A percentile compares a stretch with the other conserved stretches of the same genome.
phyloP scores from a whole-genome alignment of 2,888 invertebrate genomes.

The Elmis aenea region DNA sequence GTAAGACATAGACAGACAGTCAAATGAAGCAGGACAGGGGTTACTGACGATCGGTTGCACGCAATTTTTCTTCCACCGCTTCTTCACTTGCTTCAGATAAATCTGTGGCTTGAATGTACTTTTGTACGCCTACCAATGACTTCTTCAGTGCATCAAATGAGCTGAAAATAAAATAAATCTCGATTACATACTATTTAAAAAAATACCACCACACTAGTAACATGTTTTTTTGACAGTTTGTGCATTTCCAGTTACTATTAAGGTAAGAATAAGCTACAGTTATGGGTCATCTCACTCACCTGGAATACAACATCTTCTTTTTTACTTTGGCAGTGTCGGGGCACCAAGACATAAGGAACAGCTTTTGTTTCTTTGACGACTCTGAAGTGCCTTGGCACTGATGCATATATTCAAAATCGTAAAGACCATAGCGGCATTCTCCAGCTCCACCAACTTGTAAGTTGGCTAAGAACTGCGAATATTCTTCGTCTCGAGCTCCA shows the following conservation, averaged over 20 bases:
- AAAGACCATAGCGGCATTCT: slow-evolving; percentile 97
- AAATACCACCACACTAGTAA: neutral
- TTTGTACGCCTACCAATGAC: slow-evolving; percentile 92
- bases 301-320: slow-evolving; percentile 82
- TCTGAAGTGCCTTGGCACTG: slow-evolving; percentile 96
- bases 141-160: slow-evolving; percentile 98
- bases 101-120: slow-evolving; percentile 96
- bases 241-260: no score
- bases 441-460: slow-evolving; percentile 86
- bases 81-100: slow-evolving; percentile 90
- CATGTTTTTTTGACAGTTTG: no score
- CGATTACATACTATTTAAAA: slow-evolving; percentile 41
- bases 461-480: slow-evolving; percentile 90
- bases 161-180: slow-evolving; percentile 75
- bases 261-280: neutral
- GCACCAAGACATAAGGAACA: slow-evolving; percentile 98
- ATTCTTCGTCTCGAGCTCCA: slow-evolving; percentile 84
- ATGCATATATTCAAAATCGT: slow-evolving; percentile 97
- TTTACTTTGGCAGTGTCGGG: slow-evolving; percentile 94
- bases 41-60: slow-evolving; percentile 91
- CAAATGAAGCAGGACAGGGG: slow-evolving; percentile 20
- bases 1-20: slow-evolving; percentile 34
- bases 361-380: slow-evolving; percentile 95
- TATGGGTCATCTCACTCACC: slow-evolving; percentile 42
- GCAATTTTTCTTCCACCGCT: slow-evolving; percentile 89